Conservation (phyloP, 2,113 vertebrate species). For the Oreochromis spilurus region DNA sequence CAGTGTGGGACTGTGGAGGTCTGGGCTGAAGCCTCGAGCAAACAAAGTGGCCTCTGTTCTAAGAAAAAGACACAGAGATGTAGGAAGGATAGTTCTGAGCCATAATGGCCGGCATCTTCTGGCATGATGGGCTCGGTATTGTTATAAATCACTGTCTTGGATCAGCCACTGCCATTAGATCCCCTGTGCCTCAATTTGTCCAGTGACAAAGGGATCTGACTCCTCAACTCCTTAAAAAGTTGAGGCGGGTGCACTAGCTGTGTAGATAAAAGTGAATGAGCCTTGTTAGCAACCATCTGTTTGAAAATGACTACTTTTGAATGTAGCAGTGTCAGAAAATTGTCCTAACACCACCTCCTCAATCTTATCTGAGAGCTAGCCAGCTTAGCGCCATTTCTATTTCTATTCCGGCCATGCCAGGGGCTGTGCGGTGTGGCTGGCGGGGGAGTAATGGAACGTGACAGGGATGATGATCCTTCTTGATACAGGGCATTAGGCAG, state of each 20-base stretch:
- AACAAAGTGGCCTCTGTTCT: constrained; percentile 32
- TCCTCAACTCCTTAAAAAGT: background rate
- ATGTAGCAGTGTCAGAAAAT: background rate
- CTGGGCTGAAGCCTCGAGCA: background rate
- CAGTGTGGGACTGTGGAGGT: background rate
- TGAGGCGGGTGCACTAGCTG: background rate
- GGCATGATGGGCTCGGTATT: background rate
- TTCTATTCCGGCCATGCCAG: constrained; percentile 29
- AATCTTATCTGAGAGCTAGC: background rate
- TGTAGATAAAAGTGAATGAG: background rate
- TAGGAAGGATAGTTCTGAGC: constrained; percentile 19
- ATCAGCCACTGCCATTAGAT: constrained; percentile 22
- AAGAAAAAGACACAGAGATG: background rate
- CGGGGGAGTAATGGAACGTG: constrained; percentile 57
- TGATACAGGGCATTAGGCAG: constrained; percentile 63
- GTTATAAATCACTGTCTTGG: constrained; percentile 26
- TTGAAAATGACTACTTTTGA: constrained; percentile 1
- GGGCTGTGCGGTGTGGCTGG: background rate
- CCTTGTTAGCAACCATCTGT: background rate
- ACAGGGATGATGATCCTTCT: constrained; percentile 58
- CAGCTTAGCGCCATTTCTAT: constrained; percentile 1
- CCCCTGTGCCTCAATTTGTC: constrained; percentile 18
- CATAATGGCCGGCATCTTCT: constrained; percentile 13
- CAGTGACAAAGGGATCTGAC: constrained; percentile 5
- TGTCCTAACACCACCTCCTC: background rate